phyloP scores from a whole-genome alignment of 2,113 vertebrate species.

The Hippocampus comes region DNA sequence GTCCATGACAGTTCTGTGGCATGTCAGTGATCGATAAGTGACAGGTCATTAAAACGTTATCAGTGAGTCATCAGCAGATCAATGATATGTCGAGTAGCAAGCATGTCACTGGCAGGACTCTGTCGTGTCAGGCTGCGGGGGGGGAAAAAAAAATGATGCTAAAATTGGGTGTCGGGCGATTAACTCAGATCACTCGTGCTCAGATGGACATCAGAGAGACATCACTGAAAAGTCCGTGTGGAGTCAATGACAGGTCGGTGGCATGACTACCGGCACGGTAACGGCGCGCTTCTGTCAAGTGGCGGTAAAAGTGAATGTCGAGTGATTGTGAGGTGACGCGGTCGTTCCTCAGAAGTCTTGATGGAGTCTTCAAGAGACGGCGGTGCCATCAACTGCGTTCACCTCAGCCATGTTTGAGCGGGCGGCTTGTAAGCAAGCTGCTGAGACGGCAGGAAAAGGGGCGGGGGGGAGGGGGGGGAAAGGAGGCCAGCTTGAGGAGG shows the following conservation, averaged over 20 bases:
- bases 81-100: background rate
- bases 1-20: background rate
- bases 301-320: background rate
- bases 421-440: slow-evolving; percentile 22
- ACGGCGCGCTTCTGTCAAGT: background rate
- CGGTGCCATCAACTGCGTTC: background rate
- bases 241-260: background rate
- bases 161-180: background rate
- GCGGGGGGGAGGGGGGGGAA: background rate
- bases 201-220: background rate
- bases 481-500: slow-evolving; percentile 47
- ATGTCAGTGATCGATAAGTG: background rate
- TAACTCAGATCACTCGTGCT: background rate
- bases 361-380: background rate
- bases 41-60: background rate
- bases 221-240: background rate
- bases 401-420: slow-evolving; percentile 8
- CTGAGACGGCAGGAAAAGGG: slow-evolving; percentile 45
- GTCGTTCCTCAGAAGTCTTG: background rate
- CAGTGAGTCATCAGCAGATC: background rate
- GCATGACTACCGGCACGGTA: background rate
- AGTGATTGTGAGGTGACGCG: background rate
- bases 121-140: background rate
- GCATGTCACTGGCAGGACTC: background rate
- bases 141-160: background rate